Conservation (phyloP, 1,140 invertebrate genomes). For the Branchinecta lynchi region DNA sequence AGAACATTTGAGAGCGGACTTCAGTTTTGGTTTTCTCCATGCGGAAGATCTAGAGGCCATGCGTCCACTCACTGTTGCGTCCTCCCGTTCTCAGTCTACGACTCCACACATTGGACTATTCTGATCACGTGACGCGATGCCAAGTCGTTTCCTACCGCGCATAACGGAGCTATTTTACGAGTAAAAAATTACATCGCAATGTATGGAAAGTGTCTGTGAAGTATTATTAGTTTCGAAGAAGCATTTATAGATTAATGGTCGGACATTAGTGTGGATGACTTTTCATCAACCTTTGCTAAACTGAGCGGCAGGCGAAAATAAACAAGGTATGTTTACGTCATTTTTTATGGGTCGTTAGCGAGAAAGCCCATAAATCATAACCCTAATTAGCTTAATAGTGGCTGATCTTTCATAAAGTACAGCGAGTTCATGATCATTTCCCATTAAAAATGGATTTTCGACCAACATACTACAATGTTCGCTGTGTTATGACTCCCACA, state of each 20-base stretch:
- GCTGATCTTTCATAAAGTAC: not conserved
- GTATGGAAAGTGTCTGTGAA: constrained; percentile 2
- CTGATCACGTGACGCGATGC: not conserved
- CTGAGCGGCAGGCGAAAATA: too few species aligned
- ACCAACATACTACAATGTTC: too few species aligned
- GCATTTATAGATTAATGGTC: constrained; percentile 9
- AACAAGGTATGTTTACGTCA: not conserved
- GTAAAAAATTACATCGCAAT: constrained; percentile 9
- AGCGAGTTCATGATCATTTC: not conserved
- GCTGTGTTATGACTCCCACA: too few species aligned
- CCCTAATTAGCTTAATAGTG: not conserved
- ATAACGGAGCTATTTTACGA: constrained; percentile 1
- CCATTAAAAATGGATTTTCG: too few species aligned
- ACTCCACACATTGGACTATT: too few species aligned
- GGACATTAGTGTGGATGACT: not conserved
- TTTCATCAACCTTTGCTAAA: too few species aligned
- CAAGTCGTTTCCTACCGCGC: not conserved
- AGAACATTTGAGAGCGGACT: too few species aligned
- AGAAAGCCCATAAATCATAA: not conserved
- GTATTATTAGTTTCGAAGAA: not conserved
- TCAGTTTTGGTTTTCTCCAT: too few species aligned
- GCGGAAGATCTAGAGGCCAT: too few species aligned
- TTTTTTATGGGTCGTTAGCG: not conserved
- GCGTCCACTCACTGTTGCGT: too few species aligned
- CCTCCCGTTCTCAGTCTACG: too few species aligned